These are phyloP conservation scores for Melanocharis versteri DNA, from an alignment of 2,113 vertebrate species.

Conservation along the genomic window DNA sequence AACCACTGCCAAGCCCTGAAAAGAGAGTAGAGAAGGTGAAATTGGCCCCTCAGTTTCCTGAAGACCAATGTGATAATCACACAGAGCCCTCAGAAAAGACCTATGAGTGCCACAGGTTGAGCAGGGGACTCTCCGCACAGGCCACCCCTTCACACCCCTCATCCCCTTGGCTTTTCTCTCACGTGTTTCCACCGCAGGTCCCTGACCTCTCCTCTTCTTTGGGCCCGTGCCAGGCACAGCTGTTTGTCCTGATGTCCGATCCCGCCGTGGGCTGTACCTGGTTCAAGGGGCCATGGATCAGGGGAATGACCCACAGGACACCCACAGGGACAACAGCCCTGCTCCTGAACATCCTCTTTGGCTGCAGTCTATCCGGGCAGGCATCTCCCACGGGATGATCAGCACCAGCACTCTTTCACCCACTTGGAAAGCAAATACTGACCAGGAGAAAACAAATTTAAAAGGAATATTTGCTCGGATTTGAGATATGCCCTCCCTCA, in stretches of 20 bases:
- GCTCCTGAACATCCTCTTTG: not conserved
- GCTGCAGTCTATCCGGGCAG: not conserved
- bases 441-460: not conserved
- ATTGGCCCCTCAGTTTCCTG: not conserved
- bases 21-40: not conserved
- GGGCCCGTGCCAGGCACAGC: not conserved
- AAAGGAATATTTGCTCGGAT: not conserved
- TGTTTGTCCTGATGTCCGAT: not conserved
- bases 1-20: not conserved
- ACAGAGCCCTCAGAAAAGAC: not conserved
- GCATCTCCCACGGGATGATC: not conserved
- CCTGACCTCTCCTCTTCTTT: not conserved
- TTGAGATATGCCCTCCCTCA: not conserved
- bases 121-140: not conserved
- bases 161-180: not conserved
- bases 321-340: not conserved
- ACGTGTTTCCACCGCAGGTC: fast-evolving
- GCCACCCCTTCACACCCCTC: not conserved
- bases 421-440: not conserved
- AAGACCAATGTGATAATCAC: fast-evolving
- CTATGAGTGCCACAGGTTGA: fast-evolving
- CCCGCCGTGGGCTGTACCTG: fast-evolving
- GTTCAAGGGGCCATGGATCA: not conserved
- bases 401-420: not conserved
- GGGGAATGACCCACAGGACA: not conserved